Base-by-base conservation (phyloP, 2,797 vertebrate species). In the Mus minutoides region DNA sequence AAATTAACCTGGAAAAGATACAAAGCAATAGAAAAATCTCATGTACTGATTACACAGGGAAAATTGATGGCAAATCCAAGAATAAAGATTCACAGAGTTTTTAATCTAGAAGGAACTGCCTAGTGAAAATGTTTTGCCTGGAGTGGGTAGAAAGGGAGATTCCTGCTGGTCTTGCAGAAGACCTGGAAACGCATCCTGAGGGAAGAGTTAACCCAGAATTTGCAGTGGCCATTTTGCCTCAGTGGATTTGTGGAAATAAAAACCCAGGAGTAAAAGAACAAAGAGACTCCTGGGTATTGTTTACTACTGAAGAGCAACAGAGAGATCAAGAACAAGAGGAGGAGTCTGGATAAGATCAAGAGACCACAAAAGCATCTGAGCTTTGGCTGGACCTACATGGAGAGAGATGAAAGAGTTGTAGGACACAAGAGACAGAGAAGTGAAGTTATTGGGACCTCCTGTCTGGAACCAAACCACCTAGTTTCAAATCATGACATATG, bases 1-100 rank as follows among this genome's bases (percentile, higher is more conserved):
- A 92, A 93, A 94, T 92, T 79, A 93, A 92, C 75, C 62, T 26
- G 8, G 90, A 93, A 88, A 58, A 78, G 60, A 94, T 69, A 67
- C 40, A 62, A 79, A 92, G 73, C 26, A 80, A 87, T 34, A 85
- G 46, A 67, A 91, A 91, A 94, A 52, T 58, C 56, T 82, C 46
- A 26, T 29, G 16, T 85, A 26, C 34, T 78, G 49, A 46, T 82
- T 46, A 56, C 52, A 94, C 0, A 43, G 56, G 13, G 46, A 77
- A 93, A 88, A 43, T 24, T 88, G 54, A 75, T 76, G 82, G 58
- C 80, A 88, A 46, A 4, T 49, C 80, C 22, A 46, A 85, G 46
- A 88, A 64, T 52, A 94, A 94, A 3, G 4, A 10, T 29, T 24
- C n/a, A 37, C 71, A 31, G 77, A 14, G 60, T 34, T 84, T 22